Evolutionary conservation across 2,888 invertebrate genomes (phyloP), one percentile per base, ranked within the genome.

Genomic region (Tridacna gigas): DNA sequence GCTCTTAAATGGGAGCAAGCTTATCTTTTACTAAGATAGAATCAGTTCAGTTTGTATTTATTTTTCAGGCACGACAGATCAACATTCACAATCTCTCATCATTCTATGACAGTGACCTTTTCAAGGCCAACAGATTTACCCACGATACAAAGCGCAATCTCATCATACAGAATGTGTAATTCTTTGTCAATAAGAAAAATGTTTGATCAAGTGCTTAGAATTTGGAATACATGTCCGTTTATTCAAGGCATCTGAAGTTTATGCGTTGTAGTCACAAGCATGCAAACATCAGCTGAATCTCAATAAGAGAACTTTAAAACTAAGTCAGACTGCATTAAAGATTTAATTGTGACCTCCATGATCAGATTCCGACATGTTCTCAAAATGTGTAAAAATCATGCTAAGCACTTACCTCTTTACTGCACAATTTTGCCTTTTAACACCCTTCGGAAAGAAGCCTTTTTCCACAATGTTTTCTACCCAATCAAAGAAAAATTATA

Each of bases 41-140:
- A n/a, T n/a, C n/a, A n/a, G n/a, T n/a, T 37, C 37, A 37, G 2
- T 37, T 37, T 37, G 37, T 37, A 37, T 4, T 37, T 73, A 7
- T 73, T 26, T 96, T 97, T 88, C 95, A 98, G 96, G 99, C 99
- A 0, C 97, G 97, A 92, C 97, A 98, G 95, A 97, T 99, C 90
- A 97, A 98, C 94, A 98, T 99, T 82, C 96, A 96, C 86, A 98
- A 98, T 94, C 95, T 99, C 79, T 97, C 97, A 90, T 96, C 97
- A 0, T 99, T 99, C 95, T 99, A 98, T 91, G 97, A 97, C 26
- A 98, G 98, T 91, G 96, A 97, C 65, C 96, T 98, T 90, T 99
- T 99, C 95, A 97, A 97, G 92, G 96, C 96, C 80, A 98, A 99
- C 94, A 97, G 97, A 91, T 99, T 98, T 94, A 96, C 96, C 0